These are phyloP conservation scores for Muntiacus muntjak DNA, from an alignment of 2,113 vertebrate species.

Conservation along the genomic window DNA sequence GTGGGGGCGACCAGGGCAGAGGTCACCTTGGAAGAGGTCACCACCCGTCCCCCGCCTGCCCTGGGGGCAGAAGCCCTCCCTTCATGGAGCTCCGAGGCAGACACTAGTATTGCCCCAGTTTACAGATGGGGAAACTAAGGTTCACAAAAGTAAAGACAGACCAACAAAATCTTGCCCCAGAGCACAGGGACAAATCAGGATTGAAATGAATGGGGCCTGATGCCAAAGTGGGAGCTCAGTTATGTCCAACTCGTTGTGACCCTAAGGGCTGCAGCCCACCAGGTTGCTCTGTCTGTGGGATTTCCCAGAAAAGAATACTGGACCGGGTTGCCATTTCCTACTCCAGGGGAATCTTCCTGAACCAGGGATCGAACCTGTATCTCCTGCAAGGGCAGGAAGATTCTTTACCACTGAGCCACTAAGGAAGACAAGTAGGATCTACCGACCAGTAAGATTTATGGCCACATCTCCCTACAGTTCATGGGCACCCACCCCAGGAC, in stretches of 20 bases:
- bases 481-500: no score
- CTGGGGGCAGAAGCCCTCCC: background rate
- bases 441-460: background rate
- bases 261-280: background rate
- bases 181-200: background rate
- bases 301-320: background rate
- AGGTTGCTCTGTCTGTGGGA: background rate
- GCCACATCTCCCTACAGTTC: rapidly evolving
- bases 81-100: background rate
- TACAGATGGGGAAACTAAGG: background rate
- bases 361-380: background rate
- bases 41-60: background rate
- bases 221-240: background rate
- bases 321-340: background rate
- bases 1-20: background rate
- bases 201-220: background rate
- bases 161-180: background rate
- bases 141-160: background rate
- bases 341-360: background rate
- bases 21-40: no score
- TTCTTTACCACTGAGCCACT: background rate
- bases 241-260: background rate
- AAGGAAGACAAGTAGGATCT: background rate
- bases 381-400: background rate
- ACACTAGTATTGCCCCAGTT: background rate